phyloP scores from a whole-genome alignment of 2,797 vertebrate genomes.

The Peromyscus eremicus region DNA sequence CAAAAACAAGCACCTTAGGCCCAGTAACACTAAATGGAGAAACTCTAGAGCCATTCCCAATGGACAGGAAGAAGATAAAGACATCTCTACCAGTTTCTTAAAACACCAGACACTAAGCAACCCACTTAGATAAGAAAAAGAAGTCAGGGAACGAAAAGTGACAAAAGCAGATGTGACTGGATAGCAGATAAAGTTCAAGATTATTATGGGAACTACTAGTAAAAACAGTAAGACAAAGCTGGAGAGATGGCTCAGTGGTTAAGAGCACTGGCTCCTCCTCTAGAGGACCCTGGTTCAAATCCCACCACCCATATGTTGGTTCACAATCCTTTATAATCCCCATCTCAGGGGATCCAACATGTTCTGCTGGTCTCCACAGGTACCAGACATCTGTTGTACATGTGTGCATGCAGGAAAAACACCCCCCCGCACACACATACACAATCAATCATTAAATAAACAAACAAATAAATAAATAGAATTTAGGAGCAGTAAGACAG shows the following conservation, averaged over 20 bases:
- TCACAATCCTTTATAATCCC: background rate
- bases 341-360: background rate
- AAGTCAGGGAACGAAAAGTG: background rate
- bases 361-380: background rate
- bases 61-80: background rate
- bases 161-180: background rate
- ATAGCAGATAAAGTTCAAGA: background rate
- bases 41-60: background rate
- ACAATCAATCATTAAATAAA: no score
- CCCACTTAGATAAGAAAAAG: background rate
- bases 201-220: background rate
- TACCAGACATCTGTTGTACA: background rate
- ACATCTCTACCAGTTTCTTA: background rate
- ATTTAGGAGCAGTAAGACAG: background rate
- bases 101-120: background rate
- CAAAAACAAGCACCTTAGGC: background rate
- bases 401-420: background rate
- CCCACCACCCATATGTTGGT: background rate
- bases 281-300: background rate
- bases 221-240: background rate
- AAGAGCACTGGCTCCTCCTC: background rate
- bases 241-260: background rate
- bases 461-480: accelerated
- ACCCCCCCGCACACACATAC: background rate
- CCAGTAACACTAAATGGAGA: background rate